Conservation (phyloP, 2,797 vertebrate species). For the Gallinago nigripennis region DNA sequence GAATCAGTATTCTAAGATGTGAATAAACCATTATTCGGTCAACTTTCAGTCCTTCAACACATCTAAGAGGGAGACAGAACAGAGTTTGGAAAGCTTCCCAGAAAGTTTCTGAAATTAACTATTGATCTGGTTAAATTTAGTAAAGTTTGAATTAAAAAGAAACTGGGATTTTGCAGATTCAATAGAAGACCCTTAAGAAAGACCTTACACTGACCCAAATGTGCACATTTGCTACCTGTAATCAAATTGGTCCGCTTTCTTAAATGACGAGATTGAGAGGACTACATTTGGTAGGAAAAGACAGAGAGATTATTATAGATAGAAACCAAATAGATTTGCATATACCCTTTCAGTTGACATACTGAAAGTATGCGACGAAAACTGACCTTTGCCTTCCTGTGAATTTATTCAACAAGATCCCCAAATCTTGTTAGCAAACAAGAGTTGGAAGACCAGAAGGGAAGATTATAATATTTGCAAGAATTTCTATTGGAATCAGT, state of each 20-base stretch:
- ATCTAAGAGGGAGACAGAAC: not conserved
- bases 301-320: not conserved
- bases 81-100: not conserved
- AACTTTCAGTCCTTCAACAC: slow-evolving; percentile 2
- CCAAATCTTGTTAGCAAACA: not conserved
- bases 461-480: not conserved
- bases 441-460: not conserved
- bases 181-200: not conserved
- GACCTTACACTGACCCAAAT: not conserved
- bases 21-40: not conserved
- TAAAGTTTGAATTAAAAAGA: slow-evolving; percentile 1
- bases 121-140: not conserved
- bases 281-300: not conserved
- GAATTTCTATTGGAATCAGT: not conserved
- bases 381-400: not conserved
- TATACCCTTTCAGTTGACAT: not conserved
- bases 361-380: not conserved
- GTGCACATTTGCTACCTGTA: not conserved
- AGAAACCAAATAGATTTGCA: not conserved
- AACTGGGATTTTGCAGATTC: not conserved
- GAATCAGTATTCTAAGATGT: not conserved
- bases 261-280: not conserved
- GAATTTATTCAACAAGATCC: not conserved
- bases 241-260: not conserved
- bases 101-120: not conserved